Evolutionary conservation across 2,888 invertebrate species (phyloP).

Genomic region (Atherix ibis): DNA sequence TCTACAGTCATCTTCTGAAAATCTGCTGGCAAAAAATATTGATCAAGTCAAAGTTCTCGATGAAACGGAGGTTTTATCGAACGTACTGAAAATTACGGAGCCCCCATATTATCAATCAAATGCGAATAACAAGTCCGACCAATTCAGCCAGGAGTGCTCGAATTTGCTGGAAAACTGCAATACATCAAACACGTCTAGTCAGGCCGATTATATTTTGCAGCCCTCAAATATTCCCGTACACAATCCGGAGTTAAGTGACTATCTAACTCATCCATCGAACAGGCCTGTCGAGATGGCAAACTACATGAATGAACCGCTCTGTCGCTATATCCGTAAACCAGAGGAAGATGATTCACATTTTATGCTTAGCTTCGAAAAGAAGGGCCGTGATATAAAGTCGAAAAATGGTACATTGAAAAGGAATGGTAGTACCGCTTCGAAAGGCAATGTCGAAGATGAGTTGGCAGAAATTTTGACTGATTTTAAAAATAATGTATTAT

Average conservation of each 20-base stretch:
- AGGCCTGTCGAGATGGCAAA: slow-evolving; percentile 22
- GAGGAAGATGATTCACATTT: slow-evolving; percentile 10
- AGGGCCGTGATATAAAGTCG: slow-evolving; percentile 4
- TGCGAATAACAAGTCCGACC: slow-evolving; percentile 26
- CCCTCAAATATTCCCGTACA: slow-evolving; percentile 46
- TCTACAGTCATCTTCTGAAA: slow-evolving; percentile 18
- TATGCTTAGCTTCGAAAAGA: slow-evolving; percentile 11
- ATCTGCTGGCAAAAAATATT: slow-evolving; percentile 23
- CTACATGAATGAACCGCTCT: slow-evolving; percentile 6
- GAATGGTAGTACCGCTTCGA: slow-evolving; percentile 28
- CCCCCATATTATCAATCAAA: slow-evolving; percentile 32
- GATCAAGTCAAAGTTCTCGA: slow-evolving; percentile 21
- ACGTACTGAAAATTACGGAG: slow-evolving; percentile 28
- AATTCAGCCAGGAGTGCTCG: slow-evolving; percentile 31
- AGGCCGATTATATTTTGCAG: slow-evolving; percentile 40
- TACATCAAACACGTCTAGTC: slow-evolving; percentile 14
- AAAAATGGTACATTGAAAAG: slow-evolving; percentile 27
- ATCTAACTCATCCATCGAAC: slow-evolving; percentile 30
- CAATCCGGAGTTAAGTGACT: slow-evolving; percentile 22
- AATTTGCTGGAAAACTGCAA: slow-evolving; percentile 27
- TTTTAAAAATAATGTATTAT: slow-evolving; percentile 76
- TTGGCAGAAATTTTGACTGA: slow-evolving; percentile 75
- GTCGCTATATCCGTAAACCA: neutral
- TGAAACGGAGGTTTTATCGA: slow-evolving; percentile 24
- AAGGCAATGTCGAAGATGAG: slow-evolving; percentile 46